A percentile compares a stretch with the other conserved stretches of the same genome.
Evolutionary conservation across 2,888 invertebrate genomes (phyloP).

Genomic region (Plebejus argus): DNA sequence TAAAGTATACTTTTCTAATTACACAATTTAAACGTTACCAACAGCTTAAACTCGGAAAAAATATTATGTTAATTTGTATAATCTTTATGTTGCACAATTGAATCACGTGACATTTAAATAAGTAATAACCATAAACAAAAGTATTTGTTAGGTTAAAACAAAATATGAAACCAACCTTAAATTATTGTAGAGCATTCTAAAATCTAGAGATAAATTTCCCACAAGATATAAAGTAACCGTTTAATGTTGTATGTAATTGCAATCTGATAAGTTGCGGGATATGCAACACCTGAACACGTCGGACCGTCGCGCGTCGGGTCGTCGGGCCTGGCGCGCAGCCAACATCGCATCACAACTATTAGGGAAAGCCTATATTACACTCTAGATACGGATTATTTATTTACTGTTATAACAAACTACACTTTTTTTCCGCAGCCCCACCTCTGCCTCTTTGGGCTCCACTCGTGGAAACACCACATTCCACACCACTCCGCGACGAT

Average conservation of each 20-base stretch:
- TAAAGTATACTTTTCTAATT: no score
- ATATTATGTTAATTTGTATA: no score
- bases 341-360: constrained; percentile 19
- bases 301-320: not conserved
- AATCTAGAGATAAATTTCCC: not conserved
- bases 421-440: no score
- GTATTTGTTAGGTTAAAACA: not conserved
- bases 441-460: no score
- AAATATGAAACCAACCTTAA: not conserved
- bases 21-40: no score
- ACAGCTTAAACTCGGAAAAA: no score
- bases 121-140: not conserved
- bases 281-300: constrained; percentile 10
- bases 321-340: not conserved
- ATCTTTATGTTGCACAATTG: no score
- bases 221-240: constrained; percentile 10
- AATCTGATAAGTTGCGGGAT: constrained; percentile 12
- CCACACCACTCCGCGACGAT: no score
- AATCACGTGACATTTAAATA: no score
- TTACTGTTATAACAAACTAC: not conserved
- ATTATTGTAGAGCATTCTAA: not conserved
- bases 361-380: not conserved
- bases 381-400: not conserved
- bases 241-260: constrained; percentile 9
- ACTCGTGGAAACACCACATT: no score